A percentile compares a stretch with the other conserved stretches of the same genome.
phyloP scores from a whole-genome alignment of 2,888 invertebrate species.

The Cantharis nigra region DNA sequence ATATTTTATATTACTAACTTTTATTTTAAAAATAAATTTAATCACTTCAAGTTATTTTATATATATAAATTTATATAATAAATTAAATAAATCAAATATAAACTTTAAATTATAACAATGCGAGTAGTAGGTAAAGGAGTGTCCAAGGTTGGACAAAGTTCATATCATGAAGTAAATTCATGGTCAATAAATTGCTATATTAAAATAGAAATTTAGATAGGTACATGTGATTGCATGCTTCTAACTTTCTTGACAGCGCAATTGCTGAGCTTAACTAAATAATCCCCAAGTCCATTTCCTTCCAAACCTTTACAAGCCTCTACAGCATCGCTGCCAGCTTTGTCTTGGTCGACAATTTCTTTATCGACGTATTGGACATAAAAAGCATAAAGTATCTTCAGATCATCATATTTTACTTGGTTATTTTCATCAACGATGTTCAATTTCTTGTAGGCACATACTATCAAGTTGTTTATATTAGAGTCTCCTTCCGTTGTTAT shows the following conservation, averaged over 20 bases:
- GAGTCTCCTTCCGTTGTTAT: background rate
- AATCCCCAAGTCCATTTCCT: background rate
- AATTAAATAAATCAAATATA: too few species aligned
- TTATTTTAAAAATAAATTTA: too few species aligned
- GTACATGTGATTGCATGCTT: too few species aligned
- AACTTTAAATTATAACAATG: too few species aligned
- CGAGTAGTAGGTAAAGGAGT: too few species aligned
- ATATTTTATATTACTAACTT: too few species aligned
- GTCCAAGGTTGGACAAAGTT: too few species aligned
- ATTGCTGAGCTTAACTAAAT: background rate
- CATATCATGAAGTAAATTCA: too few species aligned
- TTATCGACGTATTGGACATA: background rate
- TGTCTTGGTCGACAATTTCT: background rate
- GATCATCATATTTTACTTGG: background rate
- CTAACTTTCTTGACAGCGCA: background rate
- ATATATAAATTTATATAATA: too few species aligned
- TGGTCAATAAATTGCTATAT: too few species aligned
- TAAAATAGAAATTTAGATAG: too few species aligned
- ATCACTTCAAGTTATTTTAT: too few species aligned
- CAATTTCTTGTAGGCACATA: background rate
- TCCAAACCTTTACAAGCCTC: background rate
- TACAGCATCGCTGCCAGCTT: background rate
- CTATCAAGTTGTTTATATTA: background rate
- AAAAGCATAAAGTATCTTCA: background rate
- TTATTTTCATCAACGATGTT: background rate